Conservation (phyloP, 2,888 invertebrate genomes). For the Colostygia pectinataria region DNA sequence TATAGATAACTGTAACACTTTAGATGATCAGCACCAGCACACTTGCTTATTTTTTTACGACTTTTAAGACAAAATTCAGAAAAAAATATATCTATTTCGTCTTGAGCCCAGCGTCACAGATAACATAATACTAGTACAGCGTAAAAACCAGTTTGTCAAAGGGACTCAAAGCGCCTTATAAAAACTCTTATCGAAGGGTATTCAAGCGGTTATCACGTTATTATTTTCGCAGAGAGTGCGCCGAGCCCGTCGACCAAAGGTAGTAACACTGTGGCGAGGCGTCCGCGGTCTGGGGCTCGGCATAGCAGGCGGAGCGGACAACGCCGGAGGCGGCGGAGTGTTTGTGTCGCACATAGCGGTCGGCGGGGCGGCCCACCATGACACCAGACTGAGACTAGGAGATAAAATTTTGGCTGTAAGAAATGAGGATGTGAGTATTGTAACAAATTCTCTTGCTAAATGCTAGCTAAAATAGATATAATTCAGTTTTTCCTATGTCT, state of each 20-base stretch:
- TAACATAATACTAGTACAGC: too few species aligned
- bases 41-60: too few species aligned
- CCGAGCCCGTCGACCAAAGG: conserved; percentile 70
- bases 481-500: too few species aligned
- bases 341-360: conserved; percentile 78
- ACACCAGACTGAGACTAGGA: conserved; percentile 74
- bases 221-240: conserved; percentile 61
- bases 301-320: conserved; percentile 77
- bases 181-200: background rate
- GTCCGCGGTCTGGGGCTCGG: conserved; percentile 73
- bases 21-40: too few species aligned
- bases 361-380: conserved; percentile 76
- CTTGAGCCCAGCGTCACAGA: too few species aligned
- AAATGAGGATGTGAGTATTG: conserved; percentile 68
- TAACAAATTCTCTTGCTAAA: background rate
- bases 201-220: background rate
- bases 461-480: background rate
- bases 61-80: too few species aligned
- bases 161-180: too few species aligned
- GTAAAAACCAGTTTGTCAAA: too few species aligned
- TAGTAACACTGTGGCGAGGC: conserved; percentile 74
- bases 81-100: too few species aligned
- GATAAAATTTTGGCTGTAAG: conserved; percentile 80
- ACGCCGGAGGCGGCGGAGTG: conserved; percentile 76
- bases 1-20: too few species aligned